Conservation (phyloP, 2,888 invertebrate species). For the Mesochorus sp. region DNA sequence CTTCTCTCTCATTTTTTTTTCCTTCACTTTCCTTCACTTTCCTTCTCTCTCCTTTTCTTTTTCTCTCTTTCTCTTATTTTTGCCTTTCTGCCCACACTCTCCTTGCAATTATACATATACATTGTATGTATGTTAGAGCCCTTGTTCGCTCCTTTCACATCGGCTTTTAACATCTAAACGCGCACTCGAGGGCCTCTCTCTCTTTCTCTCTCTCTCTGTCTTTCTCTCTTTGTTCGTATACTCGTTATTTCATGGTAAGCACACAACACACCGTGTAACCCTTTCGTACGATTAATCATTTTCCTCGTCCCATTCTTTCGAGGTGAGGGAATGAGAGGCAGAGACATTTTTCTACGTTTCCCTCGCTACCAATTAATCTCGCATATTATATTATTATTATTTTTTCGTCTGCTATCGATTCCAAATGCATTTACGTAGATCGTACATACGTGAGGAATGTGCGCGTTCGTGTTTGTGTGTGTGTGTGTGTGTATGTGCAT, state of each 20-base stretch:
- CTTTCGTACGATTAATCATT: slow-evolving; percentile 59
- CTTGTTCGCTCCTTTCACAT: slow-evolving; percentile 59
- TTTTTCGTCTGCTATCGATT: too few relatives aligned
- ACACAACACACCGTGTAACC: slow-evolving; percentile 26
- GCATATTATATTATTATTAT: slow-evolving; percentile 35
- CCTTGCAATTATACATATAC: slow-evolving; percentile 31
- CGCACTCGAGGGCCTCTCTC: background rate
- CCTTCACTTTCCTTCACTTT: slow-evolving; percentile 6
- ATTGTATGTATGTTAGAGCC: slow-evolving; percentile 59
- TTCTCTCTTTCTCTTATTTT: too few relatives aligned
- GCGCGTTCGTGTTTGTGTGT: slow-evolving; percentile 16
- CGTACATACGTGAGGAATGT: slow-evolving; percentile 51
- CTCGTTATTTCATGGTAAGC: slow-evolving; percentile 55
- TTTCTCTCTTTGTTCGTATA: slow-evolving; percentile 5
- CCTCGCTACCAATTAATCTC: slow-evolving; percentile 54
- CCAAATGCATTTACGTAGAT: slow-evolving; percentile 73
- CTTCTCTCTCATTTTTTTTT: slow-evolving; percentile 64
- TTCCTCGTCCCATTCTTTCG: slow-evolving; percentile 5
- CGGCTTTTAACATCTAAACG: slow-evolving; percentile 58
- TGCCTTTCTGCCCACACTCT: background rate
- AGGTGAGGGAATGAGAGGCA: slow-evolving; percentile 8
- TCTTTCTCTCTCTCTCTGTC: too few relatives aligned
- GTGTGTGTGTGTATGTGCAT: slow-evolving; percentile 62
- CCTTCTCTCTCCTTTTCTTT: background rate
- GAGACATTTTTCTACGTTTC: slow-evolving; percentile 45